Evolutionary conservation across 2,888 invertebrate species (phyloP).

Genomic region (Alviniconcha strummeri): DNA sequence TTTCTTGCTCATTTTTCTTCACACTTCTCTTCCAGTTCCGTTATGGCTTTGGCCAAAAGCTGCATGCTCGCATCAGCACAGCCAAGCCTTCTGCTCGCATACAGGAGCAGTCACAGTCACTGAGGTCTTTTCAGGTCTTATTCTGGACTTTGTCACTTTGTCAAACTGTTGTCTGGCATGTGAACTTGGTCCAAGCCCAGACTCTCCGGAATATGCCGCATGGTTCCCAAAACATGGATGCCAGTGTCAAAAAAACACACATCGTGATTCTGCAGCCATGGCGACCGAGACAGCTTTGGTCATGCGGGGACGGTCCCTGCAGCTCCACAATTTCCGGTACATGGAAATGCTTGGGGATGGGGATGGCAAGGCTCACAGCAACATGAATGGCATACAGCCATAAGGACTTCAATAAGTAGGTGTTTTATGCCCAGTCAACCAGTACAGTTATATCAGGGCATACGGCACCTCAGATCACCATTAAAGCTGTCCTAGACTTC

Average conservation of each 20-base stretch:
- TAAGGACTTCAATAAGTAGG: too few species aligned
- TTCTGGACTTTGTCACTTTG: constrained; percentile 14
- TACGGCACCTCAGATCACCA: too few species aligned
- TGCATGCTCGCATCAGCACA: too few species aligned
- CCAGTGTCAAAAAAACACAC: constrained; percentile 19
- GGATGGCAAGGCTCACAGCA: background rate
- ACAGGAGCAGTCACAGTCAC: constrained; percentile 16
- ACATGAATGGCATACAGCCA: background rate
- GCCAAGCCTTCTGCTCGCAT: constrained; percentile 5
- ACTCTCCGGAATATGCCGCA: background rate
- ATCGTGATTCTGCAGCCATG: too few species aligned
- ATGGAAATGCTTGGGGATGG: constrained; percentile 4
- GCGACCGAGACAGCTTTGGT: constrained; percentile 2
- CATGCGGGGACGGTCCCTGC: constrained; percentile 11
- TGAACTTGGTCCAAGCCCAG: background rate
- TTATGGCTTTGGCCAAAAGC: too few species aligned
- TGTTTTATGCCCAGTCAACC: too few species aligned
- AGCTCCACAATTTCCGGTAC: constrained; percentile 9
- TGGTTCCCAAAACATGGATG: background rate
- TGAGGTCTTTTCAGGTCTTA: constrained; percentile 19
- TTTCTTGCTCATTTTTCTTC: too few species aligned
- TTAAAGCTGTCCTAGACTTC: too few species aligned
- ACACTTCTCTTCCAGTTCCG: too few species aligned
- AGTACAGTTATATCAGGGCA: too few species aligned
- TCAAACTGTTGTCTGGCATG: constrained; percentile 29